Base-by-base conservation (phyloP, 1,140 invertebrate genomes). In the Heliconius nattereri region DNA sequence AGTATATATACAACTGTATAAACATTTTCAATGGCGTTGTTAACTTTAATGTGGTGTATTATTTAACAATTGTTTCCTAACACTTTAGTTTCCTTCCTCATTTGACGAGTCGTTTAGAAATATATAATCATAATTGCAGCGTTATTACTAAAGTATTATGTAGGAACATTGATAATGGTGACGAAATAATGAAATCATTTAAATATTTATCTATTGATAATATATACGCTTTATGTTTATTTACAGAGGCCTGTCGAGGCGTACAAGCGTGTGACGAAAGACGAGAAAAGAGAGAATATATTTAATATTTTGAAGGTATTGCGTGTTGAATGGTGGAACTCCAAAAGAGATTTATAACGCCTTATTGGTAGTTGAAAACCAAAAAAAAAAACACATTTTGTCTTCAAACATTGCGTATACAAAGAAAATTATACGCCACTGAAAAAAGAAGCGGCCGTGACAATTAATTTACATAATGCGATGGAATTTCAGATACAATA, bases 401-500 rank as follows among this genome's bases (percentile, higher is more conserved):
- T 66, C 60, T 66, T 29, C 26, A 29, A 66, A 66, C 23, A 29
- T 23, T n/a, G n/a, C 7, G 9, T 26, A 60, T 60, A 60, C n/a
- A 60, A 60, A 60, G n/a, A 60, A 66, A 66, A 66, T 29, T 29
- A 66, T 66, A 66, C 60, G 11, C 26, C 23, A 66, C 60, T 73
- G 29, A 60, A 66, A 66, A 78, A 66, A 57, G 57, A 60, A 37
- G 49, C 75, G 37, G 37, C 37, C 20, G 19, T 75, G 60, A n/a
- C 57, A 75, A 9, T 13, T 45, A 73, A 73, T 73, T 72, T 49
- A 45, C 19, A 75, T 75, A 79, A 79, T 71, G 29, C 26, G 60
- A 71, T 57, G 73, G 71, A 71, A 79, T 49, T 52, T 75, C 75
- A 75, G 57, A 66, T 66, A 26, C 60, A 66, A 66, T 66, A 66